Conservation (phyloP, 1,140 invertebrate species). For the Ericerus pela region DNA sequence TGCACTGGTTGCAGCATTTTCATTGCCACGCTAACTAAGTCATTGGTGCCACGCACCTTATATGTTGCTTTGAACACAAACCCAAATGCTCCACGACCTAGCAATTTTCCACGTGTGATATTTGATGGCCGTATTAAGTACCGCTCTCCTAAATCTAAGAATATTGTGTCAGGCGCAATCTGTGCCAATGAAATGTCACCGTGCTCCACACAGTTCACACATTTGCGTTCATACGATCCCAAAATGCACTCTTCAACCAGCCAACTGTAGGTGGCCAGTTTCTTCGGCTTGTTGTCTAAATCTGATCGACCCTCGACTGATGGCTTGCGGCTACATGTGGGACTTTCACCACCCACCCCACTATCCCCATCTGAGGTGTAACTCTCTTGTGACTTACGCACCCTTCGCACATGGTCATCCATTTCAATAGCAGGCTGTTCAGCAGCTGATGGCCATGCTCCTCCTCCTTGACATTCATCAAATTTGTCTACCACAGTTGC, state of each 20-base stretch:
- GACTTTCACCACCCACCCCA: slow-evolving; percentile 55
- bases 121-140: slow-evolving; percentile 63
- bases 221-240: slow-evolving; percentile 48
- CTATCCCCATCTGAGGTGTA: slow-evolving; percentile 56
- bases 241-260: slow-evolving; percentile 93
- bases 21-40: slow-evolving; percentile 65
- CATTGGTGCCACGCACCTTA: slow-evolving; percentile 40
- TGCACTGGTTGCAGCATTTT: slow-evolving; percentile 91
- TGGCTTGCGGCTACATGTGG: slow-evolving; percentile 52
- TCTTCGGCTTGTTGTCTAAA: slow-evolving; percentile 28
- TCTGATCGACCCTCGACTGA: slow-evolving; percentile 60
- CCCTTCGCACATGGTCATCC: slow-evolving; percentile 24
- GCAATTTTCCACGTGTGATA: slow-evolving; percentile 57
- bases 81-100: slow-evolving; percentile 94
- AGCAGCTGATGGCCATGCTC: too few species aligned
- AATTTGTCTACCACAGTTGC: slow-evolving; percentile 20
- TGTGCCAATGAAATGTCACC: slow-evolving; percentile 51
- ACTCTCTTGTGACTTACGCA: slow-evolving; percentile 51
- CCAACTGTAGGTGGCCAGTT: slow-evolving; percentile 44
- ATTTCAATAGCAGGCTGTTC: slow-evolving; percentile 14
- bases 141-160: slow-evolving; percentile 70
- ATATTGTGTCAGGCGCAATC: slow-evolving; percentile 71
- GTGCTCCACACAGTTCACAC: slow-evolving; percentile 56
- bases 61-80: slow-evolving; percentile 82
- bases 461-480: slow-evolving; percentile 3